Conservation (phyloP, 30 jellyfish, hydroid and myxozoan species). For the Rhopilema esculentum region DNA sequence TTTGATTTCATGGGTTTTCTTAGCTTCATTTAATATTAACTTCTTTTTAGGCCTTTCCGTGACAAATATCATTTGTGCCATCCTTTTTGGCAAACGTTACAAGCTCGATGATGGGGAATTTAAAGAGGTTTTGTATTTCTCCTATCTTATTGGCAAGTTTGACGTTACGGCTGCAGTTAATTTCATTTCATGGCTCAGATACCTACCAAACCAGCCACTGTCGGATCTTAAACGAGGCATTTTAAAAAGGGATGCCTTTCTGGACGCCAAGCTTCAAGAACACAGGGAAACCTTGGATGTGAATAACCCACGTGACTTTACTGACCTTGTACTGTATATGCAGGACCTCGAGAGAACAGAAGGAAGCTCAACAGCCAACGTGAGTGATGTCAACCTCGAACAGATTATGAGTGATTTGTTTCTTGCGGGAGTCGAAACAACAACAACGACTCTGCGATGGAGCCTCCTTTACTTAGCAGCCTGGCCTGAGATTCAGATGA, state of each 20-base stretch:
- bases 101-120: conserved; percentile 64
- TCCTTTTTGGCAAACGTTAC: conserved; percentile 69
- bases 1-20: too few species aligned
- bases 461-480: conserved; percentile 49
- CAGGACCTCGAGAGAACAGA: conserved; percentile 2
- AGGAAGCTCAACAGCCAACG: background rate
- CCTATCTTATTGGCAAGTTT: background rate
- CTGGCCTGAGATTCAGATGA: conserved; percentile 79
- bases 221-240: conserved; percentile 51
- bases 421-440: conserved; percentile 76
- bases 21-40: background rate
- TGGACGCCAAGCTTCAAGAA: conserved; percentile 20
- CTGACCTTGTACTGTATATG: conserved; percentile 65
- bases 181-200: conserved; percentile 70
- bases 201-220: conserved; percentile 60
- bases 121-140: conserved; percentile 13
- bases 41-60: conserved; percentile 51
- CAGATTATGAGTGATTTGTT: conserved; percentile 68
- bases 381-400: conserved; percentile 52
- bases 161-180: conserved; percentile 25
- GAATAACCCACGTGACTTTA: conserved; percentile 67
- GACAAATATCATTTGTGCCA: conserved; percentile 59
- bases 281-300: conserved; percentile 76
- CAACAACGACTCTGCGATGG: conserved; percentile 76
- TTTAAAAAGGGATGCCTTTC: conserved; percentile 46